These are phyloP conservation scores for Bombyx mandarina DNA, from an alignment of 1,140 invertebrate genomes.

Conservation along the genomic window DNA sequence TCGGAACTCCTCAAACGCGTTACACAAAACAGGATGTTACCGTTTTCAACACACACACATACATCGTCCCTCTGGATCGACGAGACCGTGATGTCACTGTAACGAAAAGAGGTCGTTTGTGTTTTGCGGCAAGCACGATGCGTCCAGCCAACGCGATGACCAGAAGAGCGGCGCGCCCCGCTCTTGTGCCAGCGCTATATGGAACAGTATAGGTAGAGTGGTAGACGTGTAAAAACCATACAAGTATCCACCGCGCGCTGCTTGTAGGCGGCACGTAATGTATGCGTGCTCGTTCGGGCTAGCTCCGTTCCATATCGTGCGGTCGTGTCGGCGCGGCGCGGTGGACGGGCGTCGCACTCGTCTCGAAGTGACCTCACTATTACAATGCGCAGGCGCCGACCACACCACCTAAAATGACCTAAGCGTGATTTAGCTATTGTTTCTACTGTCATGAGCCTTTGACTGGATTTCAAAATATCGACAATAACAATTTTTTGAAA, in stretches of 20 bases:
- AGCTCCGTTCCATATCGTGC: slow-evolving; percentile 26
- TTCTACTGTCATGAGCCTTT: slow-evolving; percentile 11
- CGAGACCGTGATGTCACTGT: slow-evolving; percentile 34
- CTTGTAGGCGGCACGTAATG: slow-evolving; percentile 52
- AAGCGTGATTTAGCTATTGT: slow-evolving; percentile 29
- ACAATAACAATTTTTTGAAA: neutral
- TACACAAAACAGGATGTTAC: too few species aligned
- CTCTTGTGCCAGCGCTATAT: slow-evolving; percentile 38
- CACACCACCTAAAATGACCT: slow-evolving; percentile 50
- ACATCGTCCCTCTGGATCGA: slow-evolving; percentile 1
- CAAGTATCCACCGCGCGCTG: slow-evolving; percentile 10
- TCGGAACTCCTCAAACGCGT: too few species aligned
- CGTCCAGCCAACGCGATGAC: slow-evolving; percentile 32
- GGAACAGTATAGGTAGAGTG: slow-evolving; percentile 18
- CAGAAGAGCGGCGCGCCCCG: slow-evolving; percentile 29
- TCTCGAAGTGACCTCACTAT: slow-evolving; percentile 36
- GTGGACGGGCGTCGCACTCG: slow-evolving; percentile 41
- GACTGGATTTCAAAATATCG: slow-evolving; percentile 1
- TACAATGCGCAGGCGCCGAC: slow-evolving; percentile 38
- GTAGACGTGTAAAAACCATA: too few species aligned
- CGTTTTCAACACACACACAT: slow-evolving; percentile 1
- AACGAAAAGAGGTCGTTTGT: slow-evolving; percentile 60
- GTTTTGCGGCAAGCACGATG: slow-evolving; percentile 37
- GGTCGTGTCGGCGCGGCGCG: slow-evolving; percentile 18
- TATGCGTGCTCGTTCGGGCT: slow-evolving; percentile 47